These are phyloP conservation scores for Hypomesus transpacificus DNA, from an alignment of 2,113 vertebrate genomes.

Conservation along the genomic window DNA sequence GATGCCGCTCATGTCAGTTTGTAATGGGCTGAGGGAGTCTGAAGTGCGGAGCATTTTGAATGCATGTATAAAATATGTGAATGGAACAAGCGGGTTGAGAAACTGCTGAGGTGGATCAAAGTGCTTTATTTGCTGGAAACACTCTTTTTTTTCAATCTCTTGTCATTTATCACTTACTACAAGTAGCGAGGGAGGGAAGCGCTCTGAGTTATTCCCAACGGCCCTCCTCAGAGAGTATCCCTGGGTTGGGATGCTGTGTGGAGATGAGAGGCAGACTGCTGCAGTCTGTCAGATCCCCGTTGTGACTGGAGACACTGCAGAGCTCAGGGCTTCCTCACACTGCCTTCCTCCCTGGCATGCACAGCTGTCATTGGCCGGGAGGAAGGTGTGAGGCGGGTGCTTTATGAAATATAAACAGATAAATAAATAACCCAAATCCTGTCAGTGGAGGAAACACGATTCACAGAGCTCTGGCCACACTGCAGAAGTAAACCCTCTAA, in stretches of 20 bases:
- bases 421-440: too few species aligned
- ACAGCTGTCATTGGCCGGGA: conserved; percentile 41
- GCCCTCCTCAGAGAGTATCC: conserved; percentile 20
- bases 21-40: not conserved
- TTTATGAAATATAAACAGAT: too few species aligned
- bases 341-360: conserved; percentile 35
- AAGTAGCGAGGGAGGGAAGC: conserved; percentile 11
- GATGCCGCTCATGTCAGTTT: not conserved
- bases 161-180: conserved; percentile 8
- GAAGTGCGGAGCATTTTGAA: not conserved
- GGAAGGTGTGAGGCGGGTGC: conserved; percentile 24
- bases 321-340: conserved; percentile 37
- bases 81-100: not conserved
- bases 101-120: not conserved
- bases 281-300: conserved; percentile 53
- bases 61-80: not conserved
- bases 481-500: too few species aligned
- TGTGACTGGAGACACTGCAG: conserved; percentile 58
- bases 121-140: not conserved
- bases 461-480: too few species aligned
- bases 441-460: too few species aligned
- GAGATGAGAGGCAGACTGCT: too few species aligned
- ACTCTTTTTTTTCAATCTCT: not conserved
- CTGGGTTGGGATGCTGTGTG: conserved; percentile 32
- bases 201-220: conserved; percentile 25